Percentiles rank a stretch among this genome's conserved stretches.
Evolutionary conservation across 2,113 vertebrate species (phyloP).

Genomic region (Macroglossus sobrinus): DNA sequence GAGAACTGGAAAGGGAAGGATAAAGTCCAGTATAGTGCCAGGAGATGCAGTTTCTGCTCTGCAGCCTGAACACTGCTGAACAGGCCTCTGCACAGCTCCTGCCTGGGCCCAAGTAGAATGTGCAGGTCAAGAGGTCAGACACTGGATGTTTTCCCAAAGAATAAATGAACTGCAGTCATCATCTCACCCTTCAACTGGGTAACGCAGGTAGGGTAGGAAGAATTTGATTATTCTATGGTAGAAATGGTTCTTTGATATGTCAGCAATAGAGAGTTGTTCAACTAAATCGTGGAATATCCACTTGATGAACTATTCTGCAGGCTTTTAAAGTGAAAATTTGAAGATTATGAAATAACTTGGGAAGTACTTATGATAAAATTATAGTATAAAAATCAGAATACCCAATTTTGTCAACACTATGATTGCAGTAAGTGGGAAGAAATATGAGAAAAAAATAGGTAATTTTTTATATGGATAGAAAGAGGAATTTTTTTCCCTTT

Average conservation of each 20-base stretch:
- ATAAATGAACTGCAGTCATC: neutral
- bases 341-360: neutral
- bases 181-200: neutral
- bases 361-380: neutral
- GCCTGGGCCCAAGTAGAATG: neutral
- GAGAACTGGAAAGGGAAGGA: neutral
- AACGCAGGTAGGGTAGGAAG: neutral
- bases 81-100: neutral
- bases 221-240: neutral
- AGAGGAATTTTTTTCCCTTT: neutral
- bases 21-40: accelerated
- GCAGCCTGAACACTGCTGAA: neutral
- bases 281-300: neutral
- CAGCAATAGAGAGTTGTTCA: neutral
- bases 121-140: neutral
- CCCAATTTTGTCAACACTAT: neutral
- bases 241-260: neutral
- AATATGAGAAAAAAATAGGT: neutral
- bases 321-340: neutral
- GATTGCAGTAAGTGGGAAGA: neutral
- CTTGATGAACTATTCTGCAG: neutral
- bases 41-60: neutral
- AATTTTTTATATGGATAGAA: neutral
- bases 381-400: neutral
- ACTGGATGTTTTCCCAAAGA: neutral